phyloP scores from a whole-genome alignment of 1,140 invertebrate species.

The Drosophila ananassae region DNA sequence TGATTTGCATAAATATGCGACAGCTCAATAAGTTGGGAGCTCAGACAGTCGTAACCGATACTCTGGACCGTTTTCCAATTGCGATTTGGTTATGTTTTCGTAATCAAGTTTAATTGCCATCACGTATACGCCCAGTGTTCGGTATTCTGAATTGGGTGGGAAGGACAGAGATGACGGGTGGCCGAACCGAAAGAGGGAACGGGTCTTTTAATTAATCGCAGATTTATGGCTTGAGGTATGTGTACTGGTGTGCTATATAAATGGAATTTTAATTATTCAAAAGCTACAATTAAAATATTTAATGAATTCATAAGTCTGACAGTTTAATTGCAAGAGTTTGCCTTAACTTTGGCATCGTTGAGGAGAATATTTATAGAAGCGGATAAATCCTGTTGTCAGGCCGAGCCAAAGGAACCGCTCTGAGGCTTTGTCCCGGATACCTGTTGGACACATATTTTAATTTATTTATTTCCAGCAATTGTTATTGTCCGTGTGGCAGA shows the following conservation, averaged over 20 bases:
- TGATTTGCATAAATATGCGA: slow-evolving; percentile 70
- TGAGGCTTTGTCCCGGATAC: slow-evolving; percentile 23
- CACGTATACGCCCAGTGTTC: slow-evolving; percentile 61
- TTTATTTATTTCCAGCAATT: slow-evolving; percentile 33
- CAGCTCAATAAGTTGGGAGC: slow-evolving; percentile 24
- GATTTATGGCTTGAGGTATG: slow-evolving; percentile 74
- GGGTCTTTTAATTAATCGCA: slow-evolving; percentile 74
- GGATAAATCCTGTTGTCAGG: slow-evolving; percentile 33
- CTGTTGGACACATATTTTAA: slow-evolving; percentile 53
- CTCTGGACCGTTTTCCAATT: slow-evolving; percentile 59
- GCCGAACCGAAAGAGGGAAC: neutral
- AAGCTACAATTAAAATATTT: slow-evolving; percentile 81
- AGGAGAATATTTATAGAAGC: slow-evolving; percentile 52
- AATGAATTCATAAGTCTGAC: slow-evolving; percentile 82
- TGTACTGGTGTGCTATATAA: slow-evolving; percentile 57
- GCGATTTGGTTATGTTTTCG: slow-evolving; percentile 75
- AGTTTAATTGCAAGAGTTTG: slow-evolving; percentile 80
- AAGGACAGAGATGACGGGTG: neutral
- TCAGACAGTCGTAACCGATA: slow-evolving; percentile 24
- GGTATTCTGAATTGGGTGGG: neutral
- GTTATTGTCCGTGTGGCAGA: neutral
- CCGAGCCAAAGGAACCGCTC: slow-evolving; percentile 19
- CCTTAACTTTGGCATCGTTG: slow-evolving; percentile 53
- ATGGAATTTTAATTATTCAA: slow-evolving; percentile 82
- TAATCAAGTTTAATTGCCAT: slow-evolving; percentile 77